Conservation (phyloP, 1,140 invertebrate genomes). For the Berghia stephanieae region DNA sequence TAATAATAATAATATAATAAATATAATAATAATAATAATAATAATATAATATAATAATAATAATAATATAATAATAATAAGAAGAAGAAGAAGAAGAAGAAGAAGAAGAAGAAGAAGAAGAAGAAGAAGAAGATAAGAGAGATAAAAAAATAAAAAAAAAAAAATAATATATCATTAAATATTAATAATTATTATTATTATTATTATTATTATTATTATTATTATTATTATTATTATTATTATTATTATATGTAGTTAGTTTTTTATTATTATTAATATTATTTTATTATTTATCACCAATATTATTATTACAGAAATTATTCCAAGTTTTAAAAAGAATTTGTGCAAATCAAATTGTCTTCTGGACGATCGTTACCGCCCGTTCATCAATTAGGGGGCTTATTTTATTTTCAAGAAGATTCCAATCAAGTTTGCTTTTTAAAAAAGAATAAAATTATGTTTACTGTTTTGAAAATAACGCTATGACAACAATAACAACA, state of each 20-base stretch:
- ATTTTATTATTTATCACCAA: not conserved
- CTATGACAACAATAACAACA: too few relatives aligned
- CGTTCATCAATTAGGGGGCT: not conserved
- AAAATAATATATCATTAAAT: not conserved
- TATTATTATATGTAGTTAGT: not conserved
- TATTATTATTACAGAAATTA: not conserved
- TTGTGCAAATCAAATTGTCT: not conserved
- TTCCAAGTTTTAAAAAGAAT: not conserved
- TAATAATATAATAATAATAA: constrained; percentile 8
- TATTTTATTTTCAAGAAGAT: too few relatives aligned
- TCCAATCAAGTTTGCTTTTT: too few relatives aligned
- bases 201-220: constrained; percentile 17
- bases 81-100: constrained; percentile 22
- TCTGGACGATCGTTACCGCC: too few relatives aligned
- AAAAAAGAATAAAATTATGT: too few relatives aligned
- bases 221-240: not conserved
- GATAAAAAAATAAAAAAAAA: not conserved
- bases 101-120: constrained; percentile 19
- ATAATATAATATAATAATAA: not conserved
- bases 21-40: not conserved
- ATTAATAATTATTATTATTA: constrained; percentile 12
- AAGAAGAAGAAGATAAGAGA: not conserved
- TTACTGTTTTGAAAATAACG: too few relatives aligned
- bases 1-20: not conserved
- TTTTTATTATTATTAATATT: not conserved